A percentile compares a stretch with the other conserved stretches of the same genome.
These are phyloP conservation scores for Cyanoramphus novaezelandiae DNA, from an alignment of 2,113 vertebrate genomes.

Conservation along the genomic window DNA sequence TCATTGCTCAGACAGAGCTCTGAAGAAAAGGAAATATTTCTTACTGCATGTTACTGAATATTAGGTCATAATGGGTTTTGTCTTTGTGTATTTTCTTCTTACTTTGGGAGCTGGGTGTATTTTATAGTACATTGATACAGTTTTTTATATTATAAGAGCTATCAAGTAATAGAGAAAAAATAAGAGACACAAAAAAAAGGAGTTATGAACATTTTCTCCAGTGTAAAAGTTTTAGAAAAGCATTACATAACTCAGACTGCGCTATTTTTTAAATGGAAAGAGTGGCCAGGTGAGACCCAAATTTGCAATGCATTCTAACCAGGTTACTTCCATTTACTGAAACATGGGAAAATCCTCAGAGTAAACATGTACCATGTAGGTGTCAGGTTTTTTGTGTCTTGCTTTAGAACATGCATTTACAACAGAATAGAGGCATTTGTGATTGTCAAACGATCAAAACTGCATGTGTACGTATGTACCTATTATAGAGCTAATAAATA, in stretches of 20 bases:
- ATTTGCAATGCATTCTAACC: background rate
- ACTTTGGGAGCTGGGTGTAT: background rate
- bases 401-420: background rate
- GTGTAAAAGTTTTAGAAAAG: background rate
- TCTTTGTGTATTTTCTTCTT: background rate
- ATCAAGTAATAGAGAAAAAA: background rate
- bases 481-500: background rate
- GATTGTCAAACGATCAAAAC: background rate
- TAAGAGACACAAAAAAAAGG: background rate
- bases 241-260: background rate
- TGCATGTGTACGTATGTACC: background rate
- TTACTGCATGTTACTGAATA: background rate
- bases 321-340: background rate
- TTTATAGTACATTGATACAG: background rate
- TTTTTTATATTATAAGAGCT: background rate
- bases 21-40: background rate
- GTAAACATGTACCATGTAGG: accelerated
- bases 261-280: background rate
- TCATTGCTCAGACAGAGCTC: background rate
- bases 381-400: background rate
- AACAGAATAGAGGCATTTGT: background rate
- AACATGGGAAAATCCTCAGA: background rate
- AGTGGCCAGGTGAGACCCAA: background rate
- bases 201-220: background rate
- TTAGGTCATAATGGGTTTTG: background rate